These are phyloP conservation scores for Aphodius granarius DNA, from an alignment of 2,888 invertebrate genomes.

Conservation along the genomic window DNA sequence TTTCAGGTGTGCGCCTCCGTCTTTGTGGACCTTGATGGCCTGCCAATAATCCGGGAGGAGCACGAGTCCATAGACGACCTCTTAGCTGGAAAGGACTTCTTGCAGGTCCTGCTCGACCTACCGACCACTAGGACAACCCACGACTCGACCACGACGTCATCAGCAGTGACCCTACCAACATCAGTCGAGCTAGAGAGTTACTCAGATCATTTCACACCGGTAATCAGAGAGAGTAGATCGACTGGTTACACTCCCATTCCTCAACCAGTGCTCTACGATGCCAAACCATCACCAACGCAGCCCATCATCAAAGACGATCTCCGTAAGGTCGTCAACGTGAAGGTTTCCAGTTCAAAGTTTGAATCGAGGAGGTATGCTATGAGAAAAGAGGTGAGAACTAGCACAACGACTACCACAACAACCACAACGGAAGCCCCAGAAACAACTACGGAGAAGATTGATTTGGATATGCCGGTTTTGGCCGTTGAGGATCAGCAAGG, in stretches of 20 bases:
- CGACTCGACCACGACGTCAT: conserved; percentile 25
- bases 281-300: conserved; percentile 18
- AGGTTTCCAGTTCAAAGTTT: not conserved
- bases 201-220: conserved; percentile 8
- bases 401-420: conserved; percentile 3
- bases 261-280: not conserved
- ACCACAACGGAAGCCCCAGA: not conserved
- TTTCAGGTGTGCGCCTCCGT: conserved; percentile 48
- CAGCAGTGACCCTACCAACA: conserved; percentile 24
- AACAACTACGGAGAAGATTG: not conserved
- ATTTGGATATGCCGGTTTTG: conserved; percentile 24
- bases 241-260: conserved; percentile 14
- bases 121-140: conserved; percentile 34
- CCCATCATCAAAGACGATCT: not conserved
- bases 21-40: conserved; percentile 48
- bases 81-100: conserved; percentile 54
- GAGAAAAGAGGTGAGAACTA: not conserved
- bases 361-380: not conserved
- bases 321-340: not conserved
- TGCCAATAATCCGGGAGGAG: conserved; percentile 48
- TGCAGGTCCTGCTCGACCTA: conserved; percentile 52
- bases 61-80: conserved; percentile 52
- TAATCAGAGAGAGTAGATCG: conserved; percentile 16
- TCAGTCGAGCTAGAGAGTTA: conserved; percentile 22
- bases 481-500: conserved; percentile 54